Evolutionary conservation across 2,888 invertebrate genomes (phyloP), one percentile per base, ranked within the genome.

Genomic region (Hipparchia semele): DNA sequence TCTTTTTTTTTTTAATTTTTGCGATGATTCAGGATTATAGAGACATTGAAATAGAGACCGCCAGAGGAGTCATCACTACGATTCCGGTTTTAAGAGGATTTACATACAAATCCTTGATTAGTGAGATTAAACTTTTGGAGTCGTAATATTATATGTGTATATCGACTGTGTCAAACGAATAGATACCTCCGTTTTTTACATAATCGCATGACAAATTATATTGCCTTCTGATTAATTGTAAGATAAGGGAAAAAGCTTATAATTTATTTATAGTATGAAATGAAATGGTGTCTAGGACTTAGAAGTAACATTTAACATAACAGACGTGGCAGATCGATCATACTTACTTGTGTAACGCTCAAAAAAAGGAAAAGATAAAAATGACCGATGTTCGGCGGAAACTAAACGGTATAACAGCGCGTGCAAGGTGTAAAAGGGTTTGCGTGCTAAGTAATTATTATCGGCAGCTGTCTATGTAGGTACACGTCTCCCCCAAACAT

Each of bases 351-450:
- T 60, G 61, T 53, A 65, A 39, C 39, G 39, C 39, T 4, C 2
- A 39, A 39, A 64, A 65, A 70, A 73, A 75, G 61, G 71, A 71
- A 75, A 73, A 66, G 60, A 61, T 73, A 71, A 72, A 73, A 73
- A 58, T 75, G 67, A 49, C 59, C 71, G 69, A 69, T 67, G 71
- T 71, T 67, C 65, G 73, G 70, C 69, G 75, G 69, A 75, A 75
- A 75, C 69, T 70, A 71, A 75, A 68, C 75, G 71, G 71, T 73
- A 75, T 51, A 64, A 72, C 70, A 72, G 83, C 80, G 80, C 81
- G 80, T 83, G 90, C 93, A 93, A 93, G 93, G 93, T 93, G 93
- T 90, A 85, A 92, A 90, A 88, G 89, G 89, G 90, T 90, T 89
- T 82, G 90, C 89, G 90, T 91, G 91, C 83, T 85, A 82, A 87